phyloP scores from a whole-genome alignment of 2,888 invertebrate species.

The Amblyjoppa fuscipennis region DNA sequence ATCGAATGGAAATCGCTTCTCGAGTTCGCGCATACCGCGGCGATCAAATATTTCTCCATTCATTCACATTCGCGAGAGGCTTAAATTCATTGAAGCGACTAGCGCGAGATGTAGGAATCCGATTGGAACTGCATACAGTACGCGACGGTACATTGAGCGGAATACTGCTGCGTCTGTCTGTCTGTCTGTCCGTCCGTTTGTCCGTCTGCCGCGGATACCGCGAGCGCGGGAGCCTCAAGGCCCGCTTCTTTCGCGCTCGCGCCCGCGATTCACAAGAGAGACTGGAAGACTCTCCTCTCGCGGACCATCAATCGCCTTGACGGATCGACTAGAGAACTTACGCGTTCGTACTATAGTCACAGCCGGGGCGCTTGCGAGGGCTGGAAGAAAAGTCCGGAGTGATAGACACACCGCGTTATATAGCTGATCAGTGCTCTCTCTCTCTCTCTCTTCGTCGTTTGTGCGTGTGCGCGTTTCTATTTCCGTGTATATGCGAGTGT shows the following conservation, averaged over 20 bases:
- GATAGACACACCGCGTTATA: slow-evolving; percentile 63
- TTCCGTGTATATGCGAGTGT: slow-evolving; percentile 45
- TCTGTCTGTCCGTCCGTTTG: slow-evolving; percentile 55
- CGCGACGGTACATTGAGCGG: slow-evolving; percentile 62
- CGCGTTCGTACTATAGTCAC: slow-evolving; percentile 58
- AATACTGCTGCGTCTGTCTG: slow-evolving; percentile 59
- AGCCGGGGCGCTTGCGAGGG: slow-evolving; percentile 37
- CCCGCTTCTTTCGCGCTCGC: slow-evolving; percentile 65
- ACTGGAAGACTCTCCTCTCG: slow-evolving; percentile 40
- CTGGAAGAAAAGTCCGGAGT: slow-evolving; percentile 59
- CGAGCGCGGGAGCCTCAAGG: slow-evolving; percentile 64
- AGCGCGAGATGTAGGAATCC: slow-evolving; percentile 64
- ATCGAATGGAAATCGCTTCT: background rate
- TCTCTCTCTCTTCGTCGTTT: background rate
- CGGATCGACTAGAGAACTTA: slow-evolving; percentile 67
- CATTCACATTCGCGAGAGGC: slow-evolving; percentile 59
- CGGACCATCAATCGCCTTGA: slow-evolving; percentile 67
- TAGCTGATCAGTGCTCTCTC: slow-evolving; percentile 52
- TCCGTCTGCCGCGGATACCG: slow-evolving; percentile 57
- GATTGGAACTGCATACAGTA: slow-evolving; percentile 63
- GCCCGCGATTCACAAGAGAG: slow-evolving; percentile 31
- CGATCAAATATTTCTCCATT: slow-evolving; percentile 33
- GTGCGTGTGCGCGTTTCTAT: slow-evolving; percentile 38
- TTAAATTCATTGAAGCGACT: slow-evolving; percentile 58
- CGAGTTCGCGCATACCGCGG: background rate